Conservation (phyloP, 2,797 vertebrate species). For the Esox lucius region DNA sequence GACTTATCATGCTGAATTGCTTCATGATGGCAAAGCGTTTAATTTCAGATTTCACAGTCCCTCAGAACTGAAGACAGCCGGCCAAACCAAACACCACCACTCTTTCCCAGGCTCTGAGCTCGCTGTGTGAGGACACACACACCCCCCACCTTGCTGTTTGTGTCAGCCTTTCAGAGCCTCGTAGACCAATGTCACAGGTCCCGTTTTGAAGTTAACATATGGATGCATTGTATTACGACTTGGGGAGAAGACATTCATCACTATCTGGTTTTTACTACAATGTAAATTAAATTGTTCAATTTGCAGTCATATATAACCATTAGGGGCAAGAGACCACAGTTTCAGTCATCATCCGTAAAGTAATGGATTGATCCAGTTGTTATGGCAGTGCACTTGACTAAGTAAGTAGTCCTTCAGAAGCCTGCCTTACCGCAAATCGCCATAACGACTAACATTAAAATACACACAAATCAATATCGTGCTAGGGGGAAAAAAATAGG, state of each 20-base stretch:
- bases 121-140: slow-evolving; percentile 19
- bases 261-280: slow-evolving; percentile 71
- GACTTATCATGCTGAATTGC: slow-evolving; percentile 67
- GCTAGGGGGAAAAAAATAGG: slow-evolving; percentile 19
- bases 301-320: slow-evolving; percentile 71
- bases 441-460: slow-evolving; percentile 73
- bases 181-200: slow-evolving; percentile 52
- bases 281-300: slow-evolving; percentile 76
- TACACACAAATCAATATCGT: slow-evolving; percentile 67
- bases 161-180: slow-evolving; percentile 54
- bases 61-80: slow-evolving; percentile 57
- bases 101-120: slow-evolving; percentile 40
- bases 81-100: slow-evolving; percentile 63
- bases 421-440: slow-evolving; percentile 67
- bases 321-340: slow-evolving; percentile 72
- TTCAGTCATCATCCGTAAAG: slow-evolving; percentile 60
- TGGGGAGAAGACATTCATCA: slow-evolving; percentile 64
- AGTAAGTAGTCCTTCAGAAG: slow-evolving; percentile 65
- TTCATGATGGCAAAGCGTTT: slow-evolving; percentile 68
- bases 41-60: slow-evolving; percentile 80
- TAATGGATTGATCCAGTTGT: slow-evolving; percentile 77
- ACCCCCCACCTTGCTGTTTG: slow-evolving; percentile 46
- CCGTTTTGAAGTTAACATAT: slow-evolving; percentile 68
- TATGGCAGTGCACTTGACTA: slow-evolving; percentile 64
- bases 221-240: slow-evolving; percentile 58